Evolutionary conservation across 2,113 vertebrate species (phyloP).

Genomic region (Meriones unguiculatus): DNA sequence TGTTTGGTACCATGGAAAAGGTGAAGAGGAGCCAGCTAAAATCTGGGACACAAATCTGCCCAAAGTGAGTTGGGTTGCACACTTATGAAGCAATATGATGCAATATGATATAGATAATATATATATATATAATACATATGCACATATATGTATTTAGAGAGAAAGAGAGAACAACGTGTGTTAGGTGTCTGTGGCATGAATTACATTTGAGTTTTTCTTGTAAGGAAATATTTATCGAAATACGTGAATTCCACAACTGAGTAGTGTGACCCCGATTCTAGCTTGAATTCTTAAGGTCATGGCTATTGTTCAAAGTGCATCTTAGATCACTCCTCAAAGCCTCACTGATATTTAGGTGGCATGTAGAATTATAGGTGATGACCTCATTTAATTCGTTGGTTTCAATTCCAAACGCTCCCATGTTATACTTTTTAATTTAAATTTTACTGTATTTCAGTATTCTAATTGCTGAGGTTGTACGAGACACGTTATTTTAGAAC

Average conservation of each 20-base stretch:
- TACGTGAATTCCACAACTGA: background rate
- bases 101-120: no score
- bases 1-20: slow-evolving; percentile 22
- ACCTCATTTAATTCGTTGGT: background rate
- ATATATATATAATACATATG: background rate
- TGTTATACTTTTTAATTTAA: background rate
- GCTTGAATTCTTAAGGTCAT: background rate
- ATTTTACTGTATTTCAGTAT: background rate
- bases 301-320: background rate
- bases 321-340: slow-evolving; percentile 1
- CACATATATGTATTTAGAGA: no score
- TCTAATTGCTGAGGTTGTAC: background rate
- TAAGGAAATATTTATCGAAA: background rate
- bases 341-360: background rate
- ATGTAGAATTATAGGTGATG: background rate
- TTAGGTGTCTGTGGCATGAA: background rate
- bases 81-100: background rate
- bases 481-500: background rate
- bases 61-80: background rate
- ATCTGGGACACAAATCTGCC: background rate
- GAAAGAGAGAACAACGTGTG: no score
- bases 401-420: background rate
- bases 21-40: background rate
- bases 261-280: background rate
- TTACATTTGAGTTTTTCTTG: background rate